These are phyloP conservation scores for Condylura cristata DNA, from an alignment of 2,113 vertebrate genomes.

Conservation along the genomic window DNA sequence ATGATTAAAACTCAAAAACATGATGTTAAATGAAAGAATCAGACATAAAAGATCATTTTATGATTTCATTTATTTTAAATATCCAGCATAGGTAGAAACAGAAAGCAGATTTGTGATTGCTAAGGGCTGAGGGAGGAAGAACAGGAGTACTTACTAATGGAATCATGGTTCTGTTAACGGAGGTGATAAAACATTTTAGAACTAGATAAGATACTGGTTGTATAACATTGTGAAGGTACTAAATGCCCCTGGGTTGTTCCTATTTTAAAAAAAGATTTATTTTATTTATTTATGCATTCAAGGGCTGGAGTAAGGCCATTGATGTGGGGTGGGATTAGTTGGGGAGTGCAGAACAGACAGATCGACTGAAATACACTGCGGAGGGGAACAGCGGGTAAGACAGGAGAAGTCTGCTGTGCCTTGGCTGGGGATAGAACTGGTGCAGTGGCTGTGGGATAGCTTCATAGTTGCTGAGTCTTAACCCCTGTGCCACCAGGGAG, in stretches of 20 bases:
- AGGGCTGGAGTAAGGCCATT: too few species aligned
- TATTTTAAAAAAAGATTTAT: too few species aligned
- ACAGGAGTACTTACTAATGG: background rate
- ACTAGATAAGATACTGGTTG: slow-evolving; percentile 1
- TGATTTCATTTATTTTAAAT: background rate
- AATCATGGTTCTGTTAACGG: background rate
- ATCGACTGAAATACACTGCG: too few species aligned
- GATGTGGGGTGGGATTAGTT: too few species aligned
- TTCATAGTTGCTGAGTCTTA: too few species aligned
- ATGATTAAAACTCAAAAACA: background rate
- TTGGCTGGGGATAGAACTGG: too few species aligned
- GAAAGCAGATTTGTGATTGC: background rate
- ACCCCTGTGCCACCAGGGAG: too few species aligned
- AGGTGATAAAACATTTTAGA: background rate
- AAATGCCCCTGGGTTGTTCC: background rate
- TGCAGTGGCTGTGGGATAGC: too few species aligned
- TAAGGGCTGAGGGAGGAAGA: background rate
- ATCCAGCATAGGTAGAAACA: background rate
- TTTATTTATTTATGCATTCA: too few species aligned
- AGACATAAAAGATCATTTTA: background rate
- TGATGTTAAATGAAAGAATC: background rate
- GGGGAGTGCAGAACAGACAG: too few species aligned
- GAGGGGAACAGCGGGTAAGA: too few species aligned
- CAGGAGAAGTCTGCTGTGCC: too few species aligned
- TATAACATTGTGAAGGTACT: background rate